A percentile compares a stretch with the other conserved stretches of the same genome.
Evolutionary conservation across 2,888 invertebrate species (phyloP).

Genomic region (Phyllotreta cruciferae): DNA sequence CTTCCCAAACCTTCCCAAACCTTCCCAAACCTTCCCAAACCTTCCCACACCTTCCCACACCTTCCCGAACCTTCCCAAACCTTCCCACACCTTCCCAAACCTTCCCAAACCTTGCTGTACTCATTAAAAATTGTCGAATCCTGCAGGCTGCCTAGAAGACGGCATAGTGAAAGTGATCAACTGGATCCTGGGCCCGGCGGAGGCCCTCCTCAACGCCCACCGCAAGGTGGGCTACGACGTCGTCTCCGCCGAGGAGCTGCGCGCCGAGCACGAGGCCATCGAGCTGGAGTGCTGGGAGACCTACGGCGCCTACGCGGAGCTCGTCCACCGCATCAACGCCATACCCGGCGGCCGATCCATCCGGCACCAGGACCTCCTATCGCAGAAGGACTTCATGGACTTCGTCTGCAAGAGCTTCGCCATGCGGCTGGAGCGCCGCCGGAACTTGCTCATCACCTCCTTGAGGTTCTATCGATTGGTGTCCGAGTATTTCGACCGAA

Average conservation of each 20-base stretch:
- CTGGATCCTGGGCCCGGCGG: constrained; percentile 81
- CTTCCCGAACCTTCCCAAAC: background rate
- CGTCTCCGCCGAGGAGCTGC: constrained; percentile 73
- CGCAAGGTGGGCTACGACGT: constrained; percentile 77
- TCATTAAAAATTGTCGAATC: background rate
- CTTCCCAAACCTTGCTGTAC: background rate
- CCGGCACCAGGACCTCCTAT: constrained; percentile 69
- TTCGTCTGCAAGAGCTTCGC: constrained; percentile 81
- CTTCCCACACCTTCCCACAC: background rate
- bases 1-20: background rate
- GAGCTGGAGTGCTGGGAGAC: constrained; percentile 81
- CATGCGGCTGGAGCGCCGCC: constrained; percentile 70
- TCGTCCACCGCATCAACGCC: constrained; percentile 74
- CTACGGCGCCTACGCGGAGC: constrained; percentile 79
- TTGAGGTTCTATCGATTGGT: constrained; percentile 78
- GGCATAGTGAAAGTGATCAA: constrained; percentile 75
- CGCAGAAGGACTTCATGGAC: constrained; percentile 83
- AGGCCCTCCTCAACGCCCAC: constrained; percentile 74
- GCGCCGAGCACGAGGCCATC: constrained; percentile 76
- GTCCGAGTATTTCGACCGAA: constrained; percentile 74
- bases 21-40: background rate
- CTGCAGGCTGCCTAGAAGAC: constrained; percentile 63
- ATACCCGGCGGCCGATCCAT: constrained; percentile 57
- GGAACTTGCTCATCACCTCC: constrained; percentile 77
- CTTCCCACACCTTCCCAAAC: background rate